Base-by-base conservation (phyloP, 2,888 invertebrate genomes). In the Cantharis rustica region DNA sequence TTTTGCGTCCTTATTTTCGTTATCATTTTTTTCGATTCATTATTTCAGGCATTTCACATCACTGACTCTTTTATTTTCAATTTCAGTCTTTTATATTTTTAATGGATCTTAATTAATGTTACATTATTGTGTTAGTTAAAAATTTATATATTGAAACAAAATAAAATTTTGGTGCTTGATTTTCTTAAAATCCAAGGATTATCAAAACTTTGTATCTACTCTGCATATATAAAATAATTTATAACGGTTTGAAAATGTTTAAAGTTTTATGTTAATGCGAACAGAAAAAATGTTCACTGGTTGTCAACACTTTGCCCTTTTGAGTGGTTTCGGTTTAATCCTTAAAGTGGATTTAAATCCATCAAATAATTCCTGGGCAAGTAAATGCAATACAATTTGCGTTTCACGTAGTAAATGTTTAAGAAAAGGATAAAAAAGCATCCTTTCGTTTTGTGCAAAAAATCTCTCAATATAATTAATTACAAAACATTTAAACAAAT, bases 321-420 rank as follows among this genome's bases (percentile, higher is more conserved):
- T 82, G 79, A 82, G 80, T 79, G 81, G 83, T 82, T 81, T 82
- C 81, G 79, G 82, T 83, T 84, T 87, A 87, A 87, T 86, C 87
- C 85, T 82, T 87, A 86, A 87, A 87, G 87, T 87, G 87, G 86
- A 87, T 87, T 86, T 85, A 86, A 87, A 87, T 86, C 86, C 86
- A 81, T 79, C 83, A 83, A 83, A 83, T 84, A 83, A 84, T 84
- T 82, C 84, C 83, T 81, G 81, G 79, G 80, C 81, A 83, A 79
- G 79, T 72, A 73, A 72, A 78, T 73, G 47, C n/a, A 47, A 47
- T 47, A n/a, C n/a, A 47, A 47, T 47, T 47, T 47, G 47, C 47
- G 47, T 47, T 47, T 47, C 47, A n/a, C 5, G 47, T 11, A n/a
- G n/a, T 47, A 3, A 47, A n/a, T 47, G 47, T n/a, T 7, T 47